Evolutionary conservation across 1,140 invertebrate genomes (phyloP).

Genomic region (Platyura marginata): DNA sequence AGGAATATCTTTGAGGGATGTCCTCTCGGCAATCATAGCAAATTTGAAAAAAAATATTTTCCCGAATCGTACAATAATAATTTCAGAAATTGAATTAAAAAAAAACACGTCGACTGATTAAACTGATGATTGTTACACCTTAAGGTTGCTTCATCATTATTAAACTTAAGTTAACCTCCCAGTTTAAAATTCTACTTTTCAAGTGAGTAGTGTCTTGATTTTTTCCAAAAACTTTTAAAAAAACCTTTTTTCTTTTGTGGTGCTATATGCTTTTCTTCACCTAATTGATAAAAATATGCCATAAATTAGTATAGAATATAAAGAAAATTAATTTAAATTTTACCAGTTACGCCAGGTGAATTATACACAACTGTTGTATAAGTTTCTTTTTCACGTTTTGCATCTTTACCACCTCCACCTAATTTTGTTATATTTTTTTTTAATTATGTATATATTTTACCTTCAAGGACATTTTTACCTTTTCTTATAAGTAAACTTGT

Average conservation of each 20-base stretch:
- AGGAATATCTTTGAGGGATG: no score
- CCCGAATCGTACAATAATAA: no score
- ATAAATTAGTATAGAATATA: not conserved
- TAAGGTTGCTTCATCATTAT: no score
- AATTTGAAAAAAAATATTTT: no score
- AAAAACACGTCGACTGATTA: no score
- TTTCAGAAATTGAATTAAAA: no score
- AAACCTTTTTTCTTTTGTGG: slow-evolving; percentile 63
- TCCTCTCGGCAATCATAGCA: no score
- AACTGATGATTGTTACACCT: no score
- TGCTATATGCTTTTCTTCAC: slow-evolving; percentile 10
- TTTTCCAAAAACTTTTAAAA: slow-evolving; percentile 68
- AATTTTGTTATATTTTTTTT: not conserved
- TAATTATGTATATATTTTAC: not conserved
- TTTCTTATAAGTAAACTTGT: slow-evolving; percentile 73
- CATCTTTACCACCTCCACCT: not conserved
- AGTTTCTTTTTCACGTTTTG: not conserved
- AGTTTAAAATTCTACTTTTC: slow-evolving; percentile 60
- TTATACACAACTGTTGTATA: not conserved
- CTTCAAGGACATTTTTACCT: slow-evolving; percentile 31
- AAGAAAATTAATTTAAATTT: no score
- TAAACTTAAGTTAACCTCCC: no score
- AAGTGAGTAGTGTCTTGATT: slow-evolving; percentile 60
- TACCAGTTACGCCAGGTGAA: not conserved
- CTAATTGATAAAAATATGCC: not conserved